Evolutionary conservation across 2,113 vertebrate genomes (phyloP).

Genomic region (Probosciger aterrimus): DNA sequence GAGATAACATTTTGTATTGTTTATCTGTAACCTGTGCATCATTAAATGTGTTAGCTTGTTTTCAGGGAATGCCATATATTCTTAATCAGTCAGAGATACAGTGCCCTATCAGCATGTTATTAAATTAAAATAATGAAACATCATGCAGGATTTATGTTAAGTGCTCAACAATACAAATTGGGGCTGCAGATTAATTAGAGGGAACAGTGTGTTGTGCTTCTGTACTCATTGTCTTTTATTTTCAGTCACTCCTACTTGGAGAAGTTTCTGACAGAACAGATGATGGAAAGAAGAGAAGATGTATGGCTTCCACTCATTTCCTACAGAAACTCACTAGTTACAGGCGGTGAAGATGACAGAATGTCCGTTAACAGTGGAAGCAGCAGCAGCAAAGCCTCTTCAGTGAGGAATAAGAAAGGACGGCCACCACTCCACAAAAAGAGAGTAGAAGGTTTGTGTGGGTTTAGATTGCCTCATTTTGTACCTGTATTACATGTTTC

Average conservation of each 20-base stretch:
- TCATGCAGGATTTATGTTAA: neutral
- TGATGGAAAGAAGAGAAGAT: conserved; percentile 97
- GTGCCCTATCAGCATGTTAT: neutral
- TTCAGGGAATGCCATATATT: neutral
- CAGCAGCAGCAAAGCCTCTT: conserved; percentile 94
- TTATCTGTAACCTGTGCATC: neutral
- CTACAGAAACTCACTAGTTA: conserved; percentile 94
- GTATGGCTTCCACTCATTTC: conserved; percentile 98
- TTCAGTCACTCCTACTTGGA: conserved; percentile 93
- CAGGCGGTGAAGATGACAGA: conserved; percentile 93
- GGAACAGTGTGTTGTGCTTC: neutral
- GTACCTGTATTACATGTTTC: neutral
- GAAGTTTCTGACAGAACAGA: conserved; percentile 96
- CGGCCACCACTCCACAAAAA: conserved; percentile 93
- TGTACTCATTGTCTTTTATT: neutral
- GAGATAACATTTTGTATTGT: neutral
- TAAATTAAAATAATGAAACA: neutral
- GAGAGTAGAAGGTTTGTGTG: conserved; percentile 87
- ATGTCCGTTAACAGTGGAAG: conserved; percentile 95
- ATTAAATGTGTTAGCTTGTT: neutral
- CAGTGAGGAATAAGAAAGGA: conserved; percentile 96
- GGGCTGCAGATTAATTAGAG: neutral
- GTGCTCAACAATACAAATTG: neutral
- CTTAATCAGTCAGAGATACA: neutral
- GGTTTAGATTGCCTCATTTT: neutral